Percentiles rank a stretch among this genome's conserved stretches.
These are phyloP conservation scores for Ciona savignyi DNA, from an alignment of 23 tunicate species.

Conservation along the genomic window DNA sequence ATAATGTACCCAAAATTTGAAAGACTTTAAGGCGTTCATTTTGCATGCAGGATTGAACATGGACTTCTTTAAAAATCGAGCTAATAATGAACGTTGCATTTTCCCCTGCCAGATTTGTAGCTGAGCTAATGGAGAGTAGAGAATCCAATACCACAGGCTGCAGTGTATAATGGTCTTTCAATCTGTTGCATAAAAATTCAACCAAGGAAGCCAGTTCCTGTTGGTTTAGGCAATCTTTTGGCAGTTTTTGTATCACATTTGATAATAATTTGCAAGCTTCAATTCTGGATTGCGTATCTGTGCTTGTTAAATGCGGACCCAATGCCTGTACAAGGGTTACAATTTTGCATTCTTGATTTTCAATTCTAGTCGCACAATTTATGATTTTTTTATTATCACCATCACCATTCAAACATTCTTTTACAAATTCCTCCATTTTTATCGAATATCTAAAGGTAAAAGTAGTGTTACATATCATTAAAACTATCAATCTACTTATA, in stretches of 20 bases:
- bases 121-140: slow-evolving; percentile 12
- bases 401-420: background rate
- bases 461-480: no score
- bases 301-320: slow-evolving; percentile 37
- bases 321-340: background rate
- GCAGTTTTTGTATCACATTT: slow-evolving; percentile 25
- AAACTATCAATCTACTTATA: no score
- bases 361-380: background rate
- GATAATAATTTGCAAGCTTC: slow-evolving; percentile 44
- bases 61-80: slow-evolving; percentile 72
- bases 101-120: slow-evolving; percentile 6
- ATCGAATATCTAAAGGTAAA: no score
- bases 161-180: slow-evolving; percentile 84
- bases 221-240: slow-evolving; percentile 15
- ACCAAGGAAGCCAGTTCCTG: slow-evolving; percentile 20
- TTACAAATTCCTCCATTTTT: background rate
- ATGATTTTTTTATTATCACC: background rate
- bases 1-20: slow-evolving; percentile 35
- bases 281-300: slow-evolving; percentile 33
- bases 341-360: background rate
- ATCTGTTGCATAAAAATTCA: slow-evolving; percentile 37
- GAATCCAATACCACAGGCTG: slow-evolving; percentile 48
- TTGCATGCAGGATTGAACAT: slow-evolving; percentile 76
- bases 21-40: slow-evolving; percentile 45
- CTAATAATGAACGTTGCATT: slow-evolving; percentile 22